These are phyloP conservation scores for Perizoma affinitatum DNA, from an alignment of 2,888 invertebrate species.

Conservation along the genomic window DNA sequence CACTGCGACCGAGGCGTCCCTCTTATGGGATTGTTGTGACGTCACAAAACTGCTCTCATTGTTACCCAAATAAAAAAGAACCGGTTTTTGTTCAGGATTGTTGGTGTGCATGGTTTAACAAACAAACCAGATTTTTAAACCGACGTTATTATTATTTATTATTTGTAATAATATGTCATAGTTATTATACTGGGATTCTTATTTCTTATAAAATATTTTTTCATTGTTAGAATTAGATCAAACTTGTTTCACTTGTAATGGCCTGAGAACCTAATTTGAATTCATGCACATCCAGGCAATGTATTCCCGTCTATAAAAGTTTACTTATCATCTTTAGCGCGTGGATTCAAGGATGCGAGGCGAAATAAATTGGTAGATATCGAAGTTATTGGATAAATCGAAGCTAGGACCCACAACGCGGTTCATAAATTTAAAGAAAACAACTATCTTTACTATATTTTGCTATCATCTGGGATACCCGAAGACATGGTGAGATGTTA, in stretches of 20 bases:
- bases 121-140: conserved; percentile 24
- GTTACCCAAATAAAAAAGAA: conserved; percentile 50
- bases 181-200: no score
- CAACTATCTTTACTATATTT: conserved; percentile 6
- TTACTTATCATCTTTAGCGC: conserved; percentile 64
- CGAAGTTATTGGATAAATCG: conserved; percentile 33
- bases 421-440: conserved; percentile 29
- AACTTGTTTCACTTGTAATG: no score
- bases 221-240: no score
- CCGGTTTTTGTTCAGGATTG: conserved; percentile 26
- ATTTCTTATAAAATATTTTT: no score
- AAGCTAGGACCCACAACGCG: conserved; percentile 21
- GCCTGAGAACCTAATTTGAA: neutral
- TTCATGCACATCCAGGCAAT: neutral
- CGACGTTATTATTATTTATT: conserved; percentile 1
- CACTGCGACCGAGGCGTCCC: conserved; percentile 51
- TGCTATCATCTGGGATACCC: neutral
- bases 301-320: conserved; percentile 45
- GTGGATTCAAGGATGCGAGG: conserved; percentile 36
- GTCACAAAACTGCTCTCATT: conserved; percentile 51
- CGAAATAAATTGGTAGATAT: conserved; percentile 47
- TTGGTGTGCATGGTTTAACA: conserved; percentile 16
- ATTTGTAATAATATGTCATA: no score
- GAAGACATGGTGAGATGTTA: no score
- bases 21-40: conserved; percentile 62